Evolutionary conservation across 2,113 vertebrate genomes (phyloP).

Genomic region (Platanista minor): DNA sequence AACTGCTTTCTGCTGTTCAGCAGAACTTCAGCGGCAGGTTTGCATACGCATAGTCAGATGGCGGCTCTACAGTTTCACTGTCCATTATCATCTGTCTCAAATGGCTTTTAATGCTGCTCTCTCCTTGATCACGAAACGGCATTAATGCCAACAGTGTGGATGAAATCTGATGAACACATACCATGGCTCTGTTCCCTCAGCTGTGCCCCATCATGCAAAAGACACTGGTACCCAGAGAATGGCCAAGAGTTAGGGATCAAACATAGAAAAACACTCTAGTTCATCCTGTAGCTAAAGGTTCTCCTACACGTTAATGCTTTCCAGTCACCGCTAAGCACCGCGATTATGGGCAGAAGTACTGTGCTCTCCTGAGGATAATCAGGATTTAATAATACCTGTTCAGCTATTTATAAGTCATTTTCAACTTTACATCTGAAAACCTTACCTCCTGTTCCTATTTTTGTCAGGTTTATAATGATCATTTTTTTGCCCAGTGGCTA

Average conservation of each 20-base stretch:
- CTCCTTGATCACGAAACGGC: background rate
- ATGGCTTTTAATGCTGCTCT: background rate
- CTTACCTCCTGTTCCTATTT: constrained; percentile 13
- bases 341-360: background rate
- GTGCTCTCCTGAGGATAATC: background rate
- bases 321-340: background rate
- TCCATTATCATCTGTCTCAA: background rate
- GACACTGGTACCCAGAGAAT: background rate
- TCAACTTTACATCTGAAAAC: constrained; percentile 8
- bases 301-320: background rate
- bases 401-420: constrained; percentile 41
- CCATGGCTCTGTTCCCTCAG: background rate
- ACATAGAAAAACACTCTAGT: background rate
- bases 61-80: background rate
- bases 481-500: background rate
- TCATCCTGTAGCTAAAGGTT: background rate
- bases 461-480: background rate
- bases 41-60: background rate
- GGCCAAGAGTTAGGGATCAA: background rate
- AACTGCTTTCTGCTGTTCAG: background rate
- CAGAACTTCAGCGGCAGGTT: no score
- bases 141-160: background rate
- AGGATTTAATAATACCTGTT: background rate
- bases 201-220: background rate
- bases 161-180: background rate